phyloP scores from a whole-genome alignment of 2,797 vertebrate genomes.

The Monodelphis domestica region DNA sequence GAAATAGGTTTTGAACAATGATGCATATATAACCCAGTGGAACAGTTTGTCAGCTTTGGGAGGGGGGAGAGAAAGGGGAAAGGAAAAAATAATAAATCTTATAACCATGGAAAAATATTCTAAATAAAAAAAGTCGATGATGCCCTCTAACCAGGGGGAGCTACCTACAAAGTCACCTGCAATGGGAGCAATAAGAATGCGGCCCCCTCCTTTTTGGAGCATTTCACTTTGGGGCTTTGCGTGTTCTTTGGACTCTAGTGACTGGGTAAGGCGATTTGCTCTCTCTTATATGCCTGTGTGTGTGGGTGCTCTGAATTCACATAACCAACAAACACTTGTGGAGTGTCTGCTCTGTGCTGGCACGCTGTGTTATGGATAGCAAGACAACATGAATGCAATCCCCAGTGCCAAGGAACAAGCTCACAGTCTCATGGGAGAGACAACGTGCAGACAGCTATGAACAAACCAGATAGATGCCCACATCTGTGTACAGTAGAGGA shows the following conservation, averaged over 20 bases:
- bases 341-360: too few relatives aligned
- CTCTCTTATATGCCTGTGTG: too few relatives aligned
- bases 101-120: too few relatives aligned
- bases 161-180: accelerated
- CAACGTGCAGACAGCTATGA: neutral
- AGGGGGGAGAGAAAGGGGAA: too few relatives aligned
- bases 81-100: too few relatives aligned
- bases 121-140: too few relatives aligned
- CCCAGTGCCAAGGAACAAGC: accelerated
- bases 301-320: too few relatives aligned
- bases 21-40: too few relatives aligned
- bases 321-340: too few relatives aligned
- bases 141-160: neutral
- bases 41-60: too few relatives aligned
- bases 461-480: neutral
- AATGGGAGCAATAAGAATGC: neutral
- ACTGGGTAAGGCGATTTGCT: neutral
- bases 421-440: neutral
- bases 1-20: too few relatives aligned
- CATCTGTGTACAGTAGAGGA: neutral
- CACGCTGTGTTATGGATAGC: neutral
- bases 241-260: neutral
- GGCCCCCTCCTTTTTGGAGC: neutral
- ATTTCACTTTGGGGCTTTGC: neutral
- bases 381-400: neutral